Evolutionary conservation across 2,888 invertebrate species (phyloP).

Genomic region (Odontocerum albicorne): DNA sequence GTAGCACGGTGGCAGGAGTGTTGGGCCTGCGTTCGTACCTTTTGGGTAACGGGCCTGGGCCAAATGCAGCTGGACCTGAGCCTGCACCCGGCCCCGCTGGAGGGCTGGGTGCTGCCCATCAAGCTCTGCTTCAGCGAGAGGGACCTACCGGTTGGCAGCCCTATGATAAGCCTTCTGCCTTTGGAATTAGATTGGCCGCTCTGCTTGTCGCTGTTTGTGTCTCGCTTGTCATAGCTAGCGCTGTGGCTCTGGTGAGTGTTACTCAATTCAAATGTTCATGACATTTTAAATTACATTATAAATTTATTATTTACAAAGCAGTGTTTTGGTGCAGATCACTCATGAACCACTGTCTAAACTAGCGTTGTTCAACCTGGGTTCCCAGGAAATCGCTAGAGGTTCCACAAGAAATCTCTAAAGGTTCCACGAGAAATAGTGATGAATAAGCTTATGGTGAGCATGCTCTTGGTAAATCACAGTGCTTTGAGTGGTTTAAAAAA

Average conservation of each 20-base stretch:
- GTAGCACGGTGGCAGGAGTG: conserved; percentile 78
- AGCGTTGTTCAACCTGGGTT: too few relatives aligned
- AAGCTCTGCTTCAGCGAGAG: conserved; percentile 85
- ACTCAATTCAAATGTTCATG: too few relatives aligned
- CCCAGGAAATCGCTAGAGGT: too few relatives aligned
- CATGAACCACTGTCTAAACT: too few relatives aligned
- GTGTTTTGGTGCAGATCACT: too few relatives aligned
- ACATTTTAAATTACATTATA: too few relatives aligned
- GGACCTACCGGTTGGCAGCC: conserved; percentile 87
- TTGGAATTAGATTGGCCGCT: conserved; percentile 66
- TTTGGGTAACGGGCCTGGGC: conserved; percentile 67
- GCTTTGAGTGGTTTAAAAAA: too few relatives aligned
- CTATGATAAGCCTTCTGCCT: conserved; percentile 83
- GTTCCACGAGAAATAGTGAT: too few relatives aligned
- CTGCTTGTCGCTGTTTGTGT: conserved; percentile 78
- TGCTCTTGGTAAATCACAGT: too few relatives aligned
- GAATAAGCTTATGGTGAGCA: too few relatives aligned
- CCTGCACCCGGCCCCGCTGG: conserved; percentile 42
- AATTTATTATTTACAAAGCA: too few relatives aligned
- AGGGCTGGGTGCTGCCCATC: conserved; percentile 78
- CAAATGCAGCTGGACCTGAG: conserved; percentile 43
- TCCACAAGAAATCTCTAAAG: too few relatives aligned
- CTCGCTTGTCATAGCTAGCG: conserved; percentile 82
- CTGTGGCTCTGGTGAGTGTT: conserved; percentile 68
- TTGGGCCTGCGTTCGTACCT: conserved; percentile 89